Conservation (phyloP, 2,113 vertebrate species). For the Chaetodon auriga region DNA sequence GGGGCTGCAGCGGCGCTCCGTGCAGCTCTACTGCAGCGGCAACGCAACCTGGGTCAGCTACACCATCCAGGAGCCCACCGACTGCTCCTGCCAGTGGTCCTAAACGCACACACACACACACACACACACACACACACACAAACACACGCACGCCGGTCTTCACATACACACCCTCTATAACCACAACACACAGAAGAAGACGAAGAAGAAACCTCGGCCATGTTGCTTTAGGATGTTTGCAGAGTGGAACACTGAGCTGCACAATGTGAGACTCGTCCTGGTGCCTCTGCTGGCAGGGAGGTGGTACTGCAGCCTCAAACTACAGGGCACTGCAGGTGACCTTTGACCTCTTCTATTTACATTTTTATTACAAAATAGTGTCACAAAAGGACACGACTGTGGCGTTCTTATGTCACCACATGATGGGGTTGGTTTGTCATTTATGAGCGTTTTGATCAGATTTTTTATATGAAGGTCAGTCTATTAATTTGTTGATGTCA, state of each 20-base stretch:
- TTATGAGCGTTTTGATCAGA: neutral
- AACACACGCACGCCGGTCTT: constrained; percentile 2
- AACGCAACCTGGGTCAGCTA: constrained; percentile 97
- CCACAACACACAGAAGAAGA: neutral
- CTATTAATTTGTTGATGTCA: no score
- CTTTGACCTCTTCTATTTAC: constrained; percentile 28
- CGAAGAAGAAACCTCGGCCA: constrained; percentile 17
- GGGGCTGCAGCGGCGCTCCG: constrained; percentile 91
- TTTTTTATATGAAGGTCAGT: neutral
- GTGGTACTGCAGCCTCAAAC: constrained; percentile 20
- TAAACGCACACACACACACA: constrained; percentile 69
- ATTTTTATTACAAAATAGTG: neutral
- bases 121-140: constrained; percentile 12
- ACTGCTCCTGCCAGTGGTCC: constrained; percentile 99
- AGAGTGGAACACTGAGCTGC: constrained; percentile 19
- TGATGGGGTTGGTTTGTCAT: neutral
- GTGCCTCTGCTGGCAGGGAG: constrained; percentile 58
- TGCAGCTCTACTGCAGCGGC: constrained; percentile 94
- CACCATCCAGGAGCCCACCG: constrained; percentile 95
- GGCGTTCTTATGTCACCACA: neutral
- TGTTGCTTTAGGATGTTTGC: constrained; percentile 35
- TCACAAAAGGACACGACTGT: no score
- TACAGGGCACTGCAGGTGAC: neutral
- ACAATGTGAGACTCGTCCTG: constrained; percentile 1
- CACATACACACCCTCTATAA: constrained; percentile 10